phyloP scores from a whole-genome alignment of 2,113 vertebrate genomes.

The Copsychus sechellarum region DNA sequence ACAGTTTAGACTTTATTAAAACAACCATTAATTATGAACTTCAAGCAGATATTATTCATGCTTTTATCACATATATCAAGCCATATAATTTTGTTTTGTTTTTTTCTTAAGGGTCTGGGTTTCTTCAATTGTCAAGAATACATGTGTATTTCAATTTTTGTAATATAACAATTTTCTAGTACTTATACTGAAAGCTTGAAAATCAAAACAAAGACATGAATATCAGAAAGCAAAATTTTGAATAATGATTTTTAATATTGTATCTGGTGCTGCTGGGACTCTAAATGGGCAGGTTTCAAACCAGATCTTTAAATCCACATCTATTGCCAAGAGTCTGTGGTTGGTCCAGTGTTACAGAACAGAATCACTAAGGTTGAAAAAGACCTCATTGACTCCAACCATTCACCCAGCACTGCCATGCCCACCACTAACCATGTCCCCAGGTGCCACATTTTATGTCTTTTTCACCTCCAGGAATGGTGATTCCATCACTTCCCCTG shows the following conservation, averaged over 20 bases:
- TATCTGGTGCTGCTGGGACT: neutral
- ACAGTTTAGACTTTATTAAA: neutral
- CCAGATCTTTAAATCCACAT: neutral
- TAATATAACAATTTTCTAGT: neutral
- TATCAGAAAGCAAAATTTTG: neutral
- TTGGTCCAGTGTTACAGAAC: neutral
- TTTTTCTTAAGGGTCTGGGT: neutral
- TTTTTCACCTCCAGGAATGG: neutral
- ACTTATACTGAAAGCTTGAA: neutral
- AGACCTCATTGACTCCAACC: neutral
- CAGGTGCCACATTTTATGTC: neutral
- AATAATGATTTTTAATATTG: neutral
- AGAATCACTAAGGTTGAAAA: neutral
- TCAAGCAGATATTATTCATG: neutral
- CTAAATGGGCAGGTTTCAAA: neutral
- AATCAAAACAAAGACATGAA: neutral
- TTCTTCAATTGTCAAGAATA: neutral
- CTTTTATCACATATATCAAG: neutral
- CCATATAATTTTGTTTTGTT: neutral
- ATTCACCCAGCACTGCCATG: neutral
- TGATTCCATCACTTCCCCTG: neutral
- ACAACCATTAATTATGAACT: neutral
- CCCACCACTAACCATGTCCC: neutral
- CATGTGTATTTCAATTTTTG: neutral
- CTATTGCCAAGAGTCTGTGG: neutral